Evolutionary conservation across 2,888 invertebrate genomes (phyloP).

Genomic region (Brenthis ino): DNA sequence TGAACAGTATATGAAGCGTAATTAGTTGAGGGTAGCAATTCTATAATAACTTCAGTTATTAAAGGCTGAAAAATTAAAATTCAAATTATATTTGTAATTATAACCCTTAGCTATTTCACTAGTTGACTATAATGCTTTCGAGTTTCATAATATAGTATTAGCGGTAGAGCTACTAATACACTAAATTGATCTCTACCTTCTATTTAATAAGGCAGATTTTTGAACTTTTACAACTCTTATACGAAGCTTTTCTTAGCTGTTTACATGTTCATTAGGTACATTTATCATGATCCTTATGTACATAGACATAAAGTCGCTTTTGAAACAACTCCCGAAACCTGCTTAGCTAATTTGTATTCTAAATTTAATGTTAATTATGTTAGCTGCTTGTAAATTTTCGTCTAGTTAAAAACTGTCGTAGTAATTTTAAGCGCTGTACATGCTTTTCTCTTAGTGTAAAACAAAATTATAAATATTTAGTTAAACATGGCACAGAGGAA

Average conservation of each 20-base stretch:
- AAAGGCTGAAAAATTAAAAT: too few species aligned
- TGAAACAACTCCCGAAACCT: not conserved
- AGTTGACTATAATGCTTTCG: too few species aligned
- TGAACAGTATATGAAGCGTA: conserved; percentile 6
- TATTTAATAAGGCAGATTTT: too few species aligned
- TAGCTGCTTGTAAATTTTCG: conserved; percentile 21
- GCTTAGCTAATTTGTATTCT: conserved; percentile 26
- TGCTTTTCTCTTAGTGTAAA: conserved; percentile 14
- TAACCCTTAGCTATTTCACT: not conserved
- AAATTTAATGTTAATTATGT: conserved; percentile 25
- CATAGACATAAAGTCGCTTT: not conserved
- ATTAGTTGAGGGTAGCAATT: not conserved
- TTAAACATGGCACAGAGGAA: conserved; percentile 14
- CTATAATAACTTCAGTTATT: not conserved
- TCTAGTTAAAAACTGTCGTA: conserved; percentile 15
- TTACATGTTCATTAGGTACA: conserved; percentile 6
- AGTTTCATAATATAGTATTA: too few species aligned
- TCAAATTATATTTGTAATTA: not conserved
- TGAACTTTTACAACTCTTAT: not conserved
- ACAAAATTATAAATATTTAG: conserved; percentile 1
- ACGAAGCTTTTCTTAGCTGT: not conserved
- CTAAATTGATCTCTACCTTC: too few species aligned
- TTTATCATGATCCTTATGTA: not conserved
- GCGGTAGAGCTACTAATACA: too few species aligned
- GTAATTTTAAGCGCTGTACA: conserved; percentile 17